Base-by-base conservation (phyloP, 2,797 vertebrate species). In the Lithobates pipiens region DNA sequence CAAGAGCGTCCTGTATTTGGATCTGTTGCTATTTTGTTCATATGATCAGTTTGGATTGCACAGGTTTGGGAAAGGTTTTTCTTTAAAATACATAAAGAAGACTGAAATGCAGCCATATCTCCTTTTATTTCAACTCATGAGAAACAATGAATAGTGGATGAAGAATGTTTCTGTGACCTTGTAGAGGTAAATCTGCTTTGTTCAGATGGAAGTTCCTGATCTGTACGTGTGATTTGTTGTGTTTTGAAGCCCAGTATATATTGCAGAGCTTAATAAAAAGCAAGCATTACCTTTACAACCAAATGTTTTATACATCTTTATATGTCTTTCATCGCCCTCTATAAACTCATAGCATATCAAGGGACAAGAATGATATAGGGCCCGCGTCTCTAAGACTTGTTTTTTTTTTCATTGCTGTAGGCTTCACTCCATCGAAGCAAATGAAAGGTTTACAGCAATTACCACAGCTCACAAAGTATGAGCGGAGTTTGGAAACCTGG, bases 391-490 rank as follows among this genome's bases (percentile, higher is more conserved):
- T 71, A 54, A 54, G 50, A 54, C 34, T 23, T 68, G 84, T 27
- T 67, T 80, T 32, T 67, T 80, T 32, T 75, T n/a, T 75, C 77
- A 74, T 16, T 21, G 29, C 44, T 27, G 77, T n/a, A 34, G 29
- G 65, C 15, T 80, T 78, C 67, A 71, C 32, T 72, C 68, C 34
- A 63, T 73, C 32, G 77, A 57, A 80, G 71, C 63, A 85, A 77
- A 63, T 77, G 65, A 85, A 73, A 81, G 72, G 29, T 81, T 82
- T 80, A 32, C 78, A 81, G 72, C 78, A 71, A 39, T 76, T 81
- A 63, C 78, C 25, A n/a, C n/a, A 21, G 32, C 78, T 82, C 84
- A 71, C 50, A 57, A 42, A 32, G 79, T 82, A 77, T 77, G 44
- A 76, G 63, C 78, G 16, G 73, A 77, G 63, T 77, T 71, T 82